Percentiles rank a stretch among this genome's conserved stretches.
These are phyloP conservation scores for Dicyrtomina minuta DNA, from an alignment of 2,888 invertebrate genomes.

Conservation along the genomic window DNA sequence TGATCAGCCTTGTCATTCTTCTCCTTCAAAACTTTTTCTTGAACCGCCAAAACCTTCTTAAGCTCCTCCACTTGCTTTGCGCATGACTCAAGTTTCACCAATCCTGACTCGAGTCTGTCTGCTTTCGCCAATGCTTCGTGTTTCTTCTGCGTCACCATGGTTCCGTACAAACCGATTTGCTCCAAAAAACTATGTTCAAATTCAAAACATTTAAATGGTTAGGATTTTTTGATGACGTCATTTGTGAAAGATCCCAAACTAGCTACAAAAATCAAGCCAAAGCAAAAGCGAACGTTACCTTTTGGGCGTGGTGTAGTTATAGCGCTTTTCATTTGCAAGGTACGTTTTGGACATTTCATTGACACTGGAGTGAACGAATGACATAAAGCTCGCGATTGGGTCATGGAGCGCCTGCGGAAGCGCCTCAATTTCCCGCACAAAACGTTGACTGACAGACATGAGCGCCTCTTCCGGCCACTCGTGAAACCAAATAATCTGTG, in stretches of 20 bases:
- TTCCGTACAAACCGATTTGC: slow-evolving; percentile 88
- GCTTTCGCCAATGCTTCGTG: slow-evolving; percentile 88
- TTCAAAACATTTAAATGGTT: no score
- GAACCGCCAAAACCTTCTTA: slow-evolving; percentile 86
- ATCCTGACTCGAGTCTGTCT: slow-evolving; percentile 83
- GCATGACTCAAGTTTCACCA: slow-evolving; percentile 85
- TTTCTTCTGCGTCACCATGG: slow-evolving; percentile 81
- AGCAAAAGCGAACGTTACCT: no score
- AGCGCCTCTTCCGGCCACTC: no score
- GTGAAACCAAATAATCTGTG: slow-evolving; percentile 97
- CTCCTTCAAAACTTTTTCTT: slow-evolving; percentile 88
- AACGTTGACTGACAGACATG: slow-evolving; percentile 63
- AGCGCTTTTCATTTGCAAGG: slow-evolving; percentile 84
- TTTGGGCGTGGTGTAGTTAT: slow-evolving; percentile 97
- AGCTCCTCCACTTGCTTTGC: slow-evolving; percentile 89
- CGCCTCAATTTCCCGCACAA: slow-evolving; percentile 76
- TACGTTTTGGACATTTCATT: slow-evolving; percentile 85
- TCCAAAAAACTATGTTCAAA: no score
- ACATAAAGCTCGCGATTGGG: slow-evolving; percentile 90
- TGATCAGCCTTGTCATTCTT: slow-evolving; percentile 95
- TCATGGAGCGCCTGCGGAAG: slow-evolving; percentile 75
- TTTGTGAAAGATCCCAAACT: no score
- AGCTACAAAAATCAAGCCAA: no score
- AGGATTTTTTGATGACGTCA: no score
- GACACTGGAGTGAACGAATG: slow-evolving; percentile 89